Conservation (phyloP, 1,140 invertebrate genomes). For the Varroa destructor region DNA sequence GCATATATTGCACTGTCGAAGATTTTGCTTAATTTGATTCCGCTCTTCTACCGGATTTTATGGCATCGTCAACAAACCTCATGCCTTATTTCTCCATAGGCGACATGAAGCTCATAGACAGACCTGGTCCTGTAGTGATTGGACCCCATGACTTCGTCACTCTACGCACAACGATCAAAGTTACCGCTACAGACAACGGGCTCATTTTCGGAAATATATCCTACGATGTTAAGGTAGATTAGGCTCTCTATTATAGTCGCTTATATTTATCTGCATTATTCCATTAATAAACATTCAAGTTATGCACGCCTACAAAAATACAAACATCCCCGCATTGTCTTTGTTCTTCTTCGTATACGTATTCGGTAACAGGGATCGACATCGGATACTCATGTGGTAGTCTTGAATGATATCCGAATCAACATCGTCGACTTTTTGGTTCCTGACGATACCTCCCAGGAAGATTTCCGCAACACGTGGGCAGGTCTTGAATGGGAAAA, state of each 20-base stretch:
- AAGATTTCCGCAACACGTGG: slow-evolving; percentile 97
- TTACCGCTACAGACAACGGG: slow-evolving; percentile 93
- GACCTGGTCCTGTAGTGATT: slow-evolving; percentile 83
- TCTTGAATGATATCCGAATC: slow-evolving; percentile 98
- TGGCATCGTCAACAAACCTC: no score
- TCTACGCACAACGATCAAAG: slow-evolving; percentile 91
- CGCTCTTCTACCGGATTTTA: no score
- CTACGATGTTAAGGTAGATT: slow-evolving; percentile 12
- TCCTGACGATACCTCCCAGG: slow-evolving; percentile 80
- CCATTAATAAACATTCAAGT: no score
- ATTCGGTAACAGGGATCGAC: slow-evolving; percentile 52
- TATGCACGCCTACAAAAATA: no score
- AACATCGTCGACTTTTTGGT: slow-evolving; percentile 99
- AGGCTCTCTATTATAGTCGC: neutral
- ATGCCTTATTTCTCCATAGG: slow-evolving; percentile 40
- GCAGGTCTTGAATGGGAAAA: slow-evolving; percentile 99
- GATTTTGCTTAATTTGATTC: no score
- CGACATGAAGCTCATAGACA: slow-evolving; percentile 94
- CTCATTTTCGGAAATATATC: slow-evolving; percentile 97
- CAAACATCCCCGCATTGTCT: no score
- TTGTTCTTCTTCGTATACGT: neutral
- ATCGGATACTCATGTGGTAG: slow-evolving; percentile 62
- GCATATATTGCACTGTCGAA: no score
- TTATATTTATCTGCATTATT: no score
- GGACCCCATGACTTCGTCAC: slow-evolving; percentile 93